Conservation (phyloP, 2,797 vertebrate genomes). For the Alfaro cultratus region DNA sequence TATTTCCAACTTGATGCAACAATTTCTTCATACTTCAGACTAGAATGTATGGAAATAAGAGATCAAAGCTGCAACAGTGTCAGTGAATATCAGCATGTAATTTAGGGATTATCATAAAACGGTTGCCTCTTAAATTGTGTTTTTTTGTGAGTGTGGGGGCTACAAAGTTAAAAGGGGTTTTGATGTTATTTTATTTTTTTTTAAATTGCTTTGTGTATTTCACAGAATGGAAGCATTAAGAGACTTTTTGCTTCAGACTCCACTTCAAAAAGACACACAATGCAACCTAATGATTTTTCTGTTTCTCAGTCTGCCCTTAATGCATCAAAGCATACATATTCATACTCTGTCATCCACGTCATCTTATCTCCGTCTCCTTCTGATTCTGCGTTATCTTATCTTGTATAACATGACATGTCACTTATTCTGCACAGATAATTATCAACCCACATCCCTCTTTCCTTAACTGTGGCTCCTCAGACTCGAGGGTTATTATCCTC, state of each 20-base stretch:
- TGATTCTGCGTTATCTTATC: constrained; percentile 41
- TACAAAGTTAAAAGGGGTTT: constrained; percentile 9
- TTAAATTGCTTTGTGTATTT: constrained; percentile 19
- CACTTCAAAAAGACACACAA: constrained; percentile 32
- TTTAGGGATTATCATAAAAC: constrained; percentile 25
- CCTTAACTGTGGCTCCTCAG: constrained; percentile 18
- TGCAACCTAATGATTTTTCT: constrained; percentile 12
- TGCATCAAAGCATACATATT: constrained; percentile 15
- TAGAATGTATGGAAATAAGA: constrained; percentile 37
- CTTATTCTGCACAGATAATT: constrained; percentile 53
- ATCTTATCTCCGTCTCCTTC: constrained; percentile 28
- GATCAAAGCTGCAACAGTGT: constrained; percentile 43
- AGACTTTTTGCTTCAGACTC: constrained; percentile 17
- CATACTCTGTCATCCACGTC: constrained; percentile 11
- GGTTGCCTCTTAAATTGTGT: constrained; percentile 10
- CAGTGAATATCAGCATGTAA: constrained; percentile 14
- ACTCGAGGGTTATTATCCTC: constrained; percentile 29
- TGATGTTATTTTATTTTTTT: constrained; percentile 9
- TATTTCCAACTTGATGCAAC: constrained; percentile 61
- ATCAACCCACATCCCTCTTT: constrained; percentile 46
- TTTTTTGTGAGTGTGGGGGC: neutral
- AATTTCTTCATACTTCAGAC: constrained; percentile 45
- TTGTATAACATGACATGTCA: constrained; percentile 44
- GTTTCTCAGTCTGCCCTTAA: constrained; percentile 11
- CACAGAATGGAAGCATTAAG: constrained; percentile 23